These are phyloP conservation scores for Ornithoptera priamus DNA, from an alignment of 2,888 invertebrate species.

Conservation along the genomic window DNA sequence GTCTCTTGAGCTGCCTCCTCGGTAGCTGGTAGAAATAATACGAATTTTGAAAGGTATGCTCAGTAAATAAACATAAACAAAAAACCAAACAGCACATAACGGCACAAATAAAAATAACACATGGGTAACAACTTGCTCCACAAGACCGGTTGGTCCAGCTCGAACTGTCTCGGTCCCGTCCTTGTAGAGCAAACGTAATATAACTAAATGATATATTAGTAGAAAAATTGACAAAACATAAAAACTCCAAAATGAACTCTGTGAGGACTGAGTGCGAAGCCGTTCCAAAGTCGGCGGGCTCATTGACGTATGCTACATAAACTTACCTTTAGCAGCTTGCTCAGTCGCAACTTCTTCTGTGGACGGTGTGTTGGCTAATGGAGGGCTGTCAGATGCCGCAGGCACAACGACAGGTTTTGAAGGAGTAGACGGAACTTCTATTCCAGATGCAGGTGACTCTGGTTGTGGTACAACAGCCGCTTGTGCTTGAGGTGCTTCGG, in stretches of 20 bases:
- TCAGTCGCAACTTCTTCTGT: constrained; percentile 58
- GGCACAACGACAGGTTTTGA: constrained; percentile 28
- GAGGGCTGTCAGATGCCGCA: constrained; percentile 59
- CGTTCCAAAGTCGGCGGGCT: constrained; percentile 41
- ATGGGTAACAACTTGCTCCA: constrained; percentile 53
- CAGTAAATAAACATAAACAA: constrained; percentile 74
- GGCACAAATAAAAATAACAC: constrained; percentile 71
- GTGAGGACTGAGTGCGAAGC: constrained; percentile 75
- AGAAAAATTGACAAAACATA: constrained; percentile 46
- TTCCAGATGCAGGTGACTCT: constrained; percentile 31
- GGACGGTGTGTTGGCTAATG: constrained; percentile 66
- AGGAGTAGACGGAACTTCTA: constrained; percentile 28
- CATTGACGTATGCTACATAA: constrained; percentile 30
- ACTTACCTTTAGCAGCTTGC: constrained; percentile 72
- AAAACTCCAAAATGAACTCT: constrained; percentile 76
- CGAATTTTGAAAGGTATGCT: constrained; percentile 76
- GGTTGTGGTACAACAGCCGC: constrained; percentile 22
- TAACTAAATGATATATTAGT: constrained; percentile 66
- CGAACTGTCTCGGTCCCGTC: constrained; percentile 32
- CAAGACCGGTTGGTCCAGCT: constrained; percentile 38
- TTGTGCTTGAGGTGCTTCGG: constrained; percentile 10
- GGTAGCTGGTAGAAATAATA: constrained; percentile 81
- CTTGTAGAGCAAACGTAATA: constrained; percentile 60
- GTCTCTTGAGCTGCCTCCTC: constrained; percentile 81
- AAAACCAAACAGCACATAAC: constrained; percentile 72